phyloP scores from a whole-genome alignment of 2,888 invertebrate species.

The Leptinotarsa haldemani region DNA sequence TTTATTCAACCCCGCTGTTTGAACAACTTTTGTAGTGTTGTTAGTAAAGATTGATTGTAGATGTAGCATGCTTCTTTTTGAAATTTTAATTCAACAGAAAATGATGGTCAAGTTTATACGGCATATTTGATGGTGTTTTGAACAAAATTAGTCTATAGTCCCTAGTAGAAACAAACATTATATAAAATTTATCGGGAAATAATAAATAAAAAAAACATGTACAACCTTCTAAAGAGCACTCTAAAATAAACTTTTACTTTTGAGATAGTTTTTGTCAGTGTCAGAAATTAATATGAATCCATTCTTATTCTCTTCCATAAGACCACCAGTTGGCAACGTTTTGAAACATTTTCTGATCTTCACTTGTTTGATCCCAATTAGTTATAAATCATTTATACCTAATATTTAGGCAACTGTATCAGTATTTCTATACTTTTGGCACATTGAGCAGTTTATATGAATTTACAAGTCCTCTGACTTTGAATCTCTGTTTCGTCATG shows the following conservation, averaged over 20 bases:
- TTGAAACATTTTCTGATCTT: constrained; percentile 5
- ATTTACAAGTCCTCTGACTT: background rate
- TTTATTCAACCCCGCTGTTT: no score
- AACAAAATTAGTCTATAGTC: no score
- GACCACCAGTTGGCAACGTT: constrained; percentile 15
- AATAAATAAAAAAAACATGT: no score
- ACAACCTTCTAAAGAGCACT: no score
- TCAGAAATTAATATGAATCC: no score
- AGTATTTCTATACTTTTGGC: background rate
- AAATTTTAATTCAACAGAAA: no score
- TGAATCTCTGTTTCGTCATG: background rate
- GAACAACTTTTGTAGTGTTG: background rate
- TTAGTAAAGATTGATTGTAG: background rate
- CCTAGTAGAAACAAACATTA: no score
- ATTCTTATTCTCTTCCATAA: background rate
- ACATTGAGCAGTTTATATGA: constrained; percentile 5
- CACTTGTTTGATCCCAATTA: constrained; percentile 7
- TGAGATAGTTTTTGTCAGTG: background rate
- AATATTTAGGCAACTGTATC: constrained; percentile 8
- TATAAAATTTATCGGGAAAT: no score
- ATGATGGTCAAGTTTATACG: no score
- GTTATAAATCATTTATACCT: constrained; percentile 7
- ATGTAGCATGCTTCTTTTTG: constrained; percentile 6
- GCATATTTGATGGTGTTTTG: no score
- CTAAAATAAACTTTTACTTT: background rate